phyloP scores from a whole-genome alignment of 1,140 invertebrate species.

The Popillia japonica region DNA sequence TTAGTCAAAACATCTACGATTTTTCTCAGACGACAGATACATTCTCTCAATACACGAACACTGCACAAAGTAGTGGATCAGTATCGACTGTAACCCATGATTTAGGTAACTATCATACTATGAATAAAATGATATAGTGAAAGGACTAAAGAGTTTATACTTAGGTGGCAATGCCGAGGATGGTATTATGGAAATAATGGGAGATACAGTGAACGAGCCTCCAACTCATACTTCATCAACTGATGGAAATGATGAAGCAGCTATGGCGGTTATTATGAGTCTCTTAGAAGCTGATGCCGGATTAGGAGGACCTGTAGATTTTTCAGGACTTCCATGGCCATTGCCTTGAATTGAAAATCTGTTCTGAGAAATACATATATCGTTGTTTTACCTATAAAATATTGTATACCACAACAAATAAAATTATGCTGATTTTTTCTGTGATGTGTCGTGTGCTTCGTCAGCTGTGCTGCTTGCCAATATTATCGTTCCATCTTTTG shows the following conservation, averaged over 20 bases:
- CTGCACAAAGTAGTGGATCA: constrained; percentile 51
- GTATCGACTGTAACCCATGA: constrained; percentile 55
- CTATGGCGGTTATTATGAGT: constrained; percentile 94
- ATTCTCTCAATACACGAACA: constrained; percentile 39
- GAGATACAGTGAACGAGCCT: constrained; percentile 63
- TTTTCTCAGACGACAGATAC: constrained; percentile 12
- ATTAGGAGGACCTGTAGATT: constrained; percentile 76
- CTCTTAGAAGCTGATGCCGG: constrained; percentile 81
- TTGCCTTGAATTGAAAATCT: constrained; percentile 74
- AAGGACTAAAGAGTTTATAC: background rate
- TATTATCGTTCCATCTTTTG: too few species aligned
- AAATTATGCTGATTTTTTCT: too few species aligned
- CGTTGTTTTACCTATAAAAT: too few species aligned
- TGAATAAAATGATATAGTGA: too few species aligned
- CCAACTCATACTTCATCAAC: constrained; percentile 62
- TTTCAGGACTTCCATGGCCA: constrained; percentile 87
- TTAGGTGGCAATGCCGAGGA: constrained; percentile 62
- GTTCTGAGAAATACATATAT: too few species aligned
- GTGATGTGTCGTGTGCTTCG: too few species aligned
- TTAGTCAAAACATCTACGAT: constrained; percentile 6
- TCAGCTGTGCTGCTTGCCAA: too few species aligned
- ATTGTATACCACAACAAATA: too few species aligned
- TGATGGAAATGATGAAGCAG: constrained; percentile 87
- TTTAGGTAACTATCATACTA: too few species aligned
- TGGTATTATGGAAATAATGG: constrained; percentile 71